A percentile compares a stretch with the other conserved stretches of the same genome.
Evolutionary conservation across 92 coral and sea anemone species (phyloP).

Genomic region (Actinostola sp.): DNA sequence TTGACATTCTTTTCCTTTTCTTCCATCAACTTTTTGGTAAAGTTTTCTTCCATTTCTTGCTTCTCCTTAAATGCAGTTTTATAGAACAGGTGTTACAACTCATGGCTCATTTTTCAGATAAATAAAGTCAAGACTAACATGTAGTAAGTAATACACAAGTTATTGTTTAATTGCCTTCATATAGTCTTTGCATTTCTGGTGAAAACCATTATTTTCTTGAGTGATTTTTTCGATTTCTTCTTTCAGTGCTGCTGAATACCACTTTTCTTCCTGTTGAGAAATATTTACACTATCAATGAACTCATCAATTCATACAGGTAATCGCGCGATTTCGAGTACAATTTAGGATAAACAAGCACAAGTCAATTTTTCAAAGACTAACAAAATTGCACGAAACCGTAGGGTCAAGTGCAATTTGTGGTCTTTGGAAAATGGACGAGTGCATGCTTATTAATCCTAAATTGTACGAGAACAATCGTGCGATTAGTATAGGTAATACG

Average conservation of each 20-base stretch:
- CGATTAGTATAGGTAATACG: too few species aligned
- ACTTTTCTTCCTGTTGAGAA: conserved; percentile 81
- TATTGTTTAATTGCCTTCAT: conserved; percentile 66
- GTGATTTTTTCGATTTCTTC: conserved; percentile 95
- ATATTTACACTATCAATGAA: neutral
- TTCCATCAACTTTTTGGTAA: conserved; percentile 74
- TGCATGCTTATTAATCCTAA: too few species aligned
- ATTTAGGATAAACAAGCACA: too few species aligned
- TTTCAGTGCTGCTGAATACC: conserved; percentile 95
- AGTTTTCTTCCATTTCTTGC: conserved; percentile 66
- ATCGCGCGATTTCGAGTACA: too few species aligned
- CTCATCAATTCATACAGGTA: neutral
- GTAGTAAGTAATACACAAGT: neutral
- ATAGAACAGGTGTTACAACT: neutral
- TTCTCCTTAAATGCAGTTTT: conserved; percentile 59
- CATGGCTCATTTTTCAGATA: too few species aligned
- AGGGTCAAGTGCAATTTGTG: too few species aligned
- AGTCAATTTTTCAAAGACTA: too few species aligned
- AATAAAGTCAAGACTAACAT: neutral
- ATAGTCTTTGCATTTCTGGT: conserved; percentile 43
- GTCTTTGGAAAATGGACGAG: too few species aligned
- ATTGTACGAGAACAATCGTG: too few species aligned
- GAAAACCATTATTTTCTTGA: conserved; percentile 73
- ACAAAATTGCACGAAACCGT: too few species aligned
- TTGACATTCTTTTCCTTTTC: conserved; percentile 85